Percentiles rank a stretch among this genome's conserved stretches.
Evolutionary conservation across 2,113 vertebrate genomes (phyloP).

Genomic region (Raphicerus campestris): DNA sequence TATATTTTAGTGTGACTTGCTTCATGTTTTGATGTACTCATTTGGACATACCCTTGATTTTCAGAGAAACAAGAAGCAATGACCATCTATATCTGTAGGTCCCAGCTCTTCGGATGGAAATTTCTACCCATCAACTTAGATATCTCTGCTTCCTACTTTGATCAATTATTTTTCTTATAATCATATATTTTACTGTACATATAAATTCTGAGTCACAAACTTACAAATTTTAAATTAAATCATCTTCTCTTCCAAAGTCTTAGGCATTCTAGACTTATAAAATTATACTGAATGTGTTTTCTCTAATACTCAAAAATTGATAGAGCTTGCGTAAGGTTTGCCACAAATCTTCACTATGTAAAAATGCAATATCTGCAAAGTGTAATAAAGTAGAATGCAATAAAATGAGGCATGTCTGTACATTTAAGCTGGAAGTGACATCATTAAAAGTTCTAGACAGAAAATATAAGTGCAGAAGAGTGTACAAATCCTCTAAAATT

Average conservation of each 20-base stretch:
- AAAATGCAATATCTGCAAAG: not conserved
- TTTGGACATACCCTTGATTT: not conserved
- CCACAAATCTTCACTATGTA: not conserved
- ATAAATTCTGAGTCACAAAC: not conserved
- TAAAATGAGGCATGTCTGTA: not conserved
- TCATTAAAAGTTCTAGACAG: not conserved
- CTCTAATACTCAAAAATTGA: not conserved
- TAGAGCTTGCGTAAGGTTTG: not conserved
- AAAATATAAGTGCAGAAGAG: not conserved
- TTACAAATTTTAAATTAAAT: not conserved
- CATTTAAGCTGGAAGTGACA: not conserved
- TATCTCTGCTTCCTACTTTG: not conserved
- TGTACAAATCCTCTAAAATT: not conserved
- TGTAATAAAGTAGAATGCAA: not conserved
- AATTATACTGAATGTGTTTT: not conserved
- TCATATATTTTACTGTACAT: not conserved
- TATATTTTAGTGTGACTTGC: not conserved
- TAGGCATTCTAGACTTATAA: not conserved
- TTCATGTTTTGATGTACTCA: not conserved
- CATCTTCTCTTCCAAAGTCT: not conserved
- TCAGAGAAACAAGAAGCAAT: not conserved
- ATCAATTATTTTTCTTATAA: not conserved
- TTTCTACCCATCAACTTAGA: not conserved
- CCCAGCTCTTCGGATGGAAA: accelerated
- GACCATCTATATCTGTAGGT: not conserved